Evolutionary conservation across 2,113 vertebrate species (phyloP), one percentile per base, ranked within the genome.

Genomic region (Conger conger): DNA sequence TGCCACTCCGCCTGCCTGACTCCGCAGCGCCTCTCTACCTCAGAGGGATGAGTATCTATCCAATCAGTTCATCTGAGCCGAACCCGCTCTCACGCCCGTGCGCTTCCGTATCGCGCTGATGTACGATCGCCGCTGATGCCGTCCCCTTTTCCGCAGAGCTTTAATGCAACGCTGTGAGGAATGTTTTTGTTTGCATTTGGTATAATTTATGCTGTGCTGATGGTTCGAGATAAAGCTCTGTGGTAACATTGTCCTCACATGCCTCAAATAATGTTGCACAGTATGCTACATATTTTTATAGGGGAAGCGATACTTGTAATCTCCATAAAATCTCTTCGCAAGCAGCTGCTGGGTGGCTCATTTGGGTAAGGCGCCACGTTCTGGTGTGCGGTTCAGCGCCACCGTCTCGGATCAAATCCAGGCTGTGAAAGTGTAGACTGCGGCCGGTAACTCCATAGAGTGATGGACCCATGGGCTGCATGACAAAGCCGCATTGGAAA

Each of bases 1-100:
- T 82, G 88, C 36, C 87, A 86, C 84, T 90, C 82, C 84, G 38
- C 38, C 79, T 45, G 23, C 7, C 76, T 18, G 73, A 84, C 83
- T 63, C 36, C 1, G 6, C 50, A n/a, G 45, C 83, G 2, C 33
- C 27, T 35, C 18, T n/a, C 27, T 38, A 35, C 77, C 27, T 16
- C 1, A 53, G 4, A 15, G 36, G 36, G 27, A 37, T 40, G 8
- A 18, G 20, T 54, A 38, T 73, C 68, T 33, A 15, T 27, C n/a
- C 11, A 27, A 33, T 73, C 68, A 73, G 9, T 11, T 13, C n/a
- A 73, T 73, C 68, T 30, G 1, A 73, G 1, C 27, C 68, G 2
- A 73, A 73, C 27, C 68, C 3, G 2, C 57, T 63, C 20, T 27
- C 8, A 27, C 8, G 57, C 18, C 57, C 5, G 4, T 27, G 57